A percentile compares a stretch with the other conserved stretches of the same genome.
phyloP scores from a whole-genome alignment of 1,140 invertebrate genomes.

The Temnothorax curvispinosus region DNA sequence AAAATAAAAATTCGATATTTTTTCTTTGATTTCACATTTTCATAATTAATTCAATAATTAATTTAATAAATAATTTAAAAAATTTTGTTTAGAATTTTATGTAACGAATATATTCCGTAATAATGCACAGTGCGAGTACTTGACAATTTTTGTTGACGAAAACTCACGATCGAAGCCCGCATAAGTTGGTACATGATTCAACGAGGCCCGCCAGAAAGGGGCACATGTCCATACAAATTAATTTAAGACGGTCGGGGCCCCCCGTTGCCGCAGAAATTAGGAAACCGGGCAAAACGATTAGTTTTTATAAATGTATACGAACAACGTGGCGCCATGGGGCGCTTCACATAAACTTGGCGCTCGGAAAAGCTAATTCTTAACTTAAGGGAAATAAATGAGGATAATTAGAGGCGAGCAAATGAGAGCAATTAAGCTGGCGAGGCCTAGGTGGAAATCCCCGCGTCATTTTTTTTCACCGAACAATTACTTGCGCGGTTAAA shows the following conservation, averaged over 20 bases:
- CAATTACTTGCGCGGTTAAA: background rate
- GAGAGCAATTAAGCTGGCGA: slow-evolving; percentile 26
- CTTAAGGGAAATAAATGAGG: slow-evolving; percentile 17
- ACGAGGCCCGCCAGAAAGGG: slow-evolving; percentile 5
- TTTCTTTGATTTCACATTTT: background rate
- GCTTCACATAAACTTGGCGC: slow-evolving; percentile 51
- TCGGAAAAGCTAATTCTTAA: slow-evolving; percentile 61
- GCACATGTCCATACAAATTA: slow-evolving; percentile 76
- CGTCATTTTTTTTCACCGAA: background rate
- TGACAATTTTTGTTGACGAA: slow-evolving; percentile 17
- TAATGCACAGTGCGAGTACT: background rate
- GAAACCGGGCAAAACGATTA: slow-evolving; percentile 80
- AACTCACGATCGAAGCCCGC: slow-evolving; percentile 74
- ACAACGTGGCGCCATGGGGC: background rate
- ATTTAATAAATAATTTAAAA: slow-evolving; percentile 23
- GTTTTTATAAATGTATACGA: slow-evolving; percentile 72
- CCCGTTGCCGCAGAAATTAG: slow-evolving; percentile 75
- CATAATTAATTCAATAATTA: background rate
- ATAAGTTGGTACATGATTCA: slow-evolving; percentile 64
- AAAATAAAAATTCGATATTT: background rate
- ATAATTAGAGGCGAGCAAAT: background rate
- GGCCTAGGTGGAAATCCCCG: background rate
- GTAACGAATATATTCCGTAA: background rate
- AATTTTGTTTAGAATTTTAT: background rate
- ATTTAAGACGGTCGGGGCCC: slow-evolving; percentile 69